Conservation (phyloP, 37 sponge, comb jelly and placozoan genomes). For the Cliona cf. orientalis region DNA sequence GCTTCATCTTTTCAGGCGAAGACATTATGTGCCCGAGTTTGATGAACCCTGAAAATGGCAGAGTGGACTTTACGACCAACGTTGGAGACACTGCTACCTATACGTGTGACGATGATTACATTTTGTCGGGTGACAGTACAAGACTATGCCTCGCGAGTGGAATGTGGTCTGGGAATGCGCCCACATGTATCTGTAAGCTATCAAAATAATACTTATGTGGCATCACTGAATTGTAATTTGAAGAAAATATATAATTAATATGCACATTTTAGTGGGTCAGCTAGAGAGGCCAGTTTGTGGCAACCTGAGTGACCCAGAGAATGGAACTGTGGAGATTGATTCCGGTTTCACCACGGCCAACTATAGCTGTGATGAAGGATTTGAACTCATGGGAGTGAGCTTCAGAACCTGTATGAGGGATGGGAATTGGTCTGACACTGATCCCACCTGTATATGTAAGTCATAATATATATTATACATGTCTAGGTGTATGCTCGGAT, state of each 20-base stretch:
- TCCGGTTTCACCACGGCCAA: neutral
- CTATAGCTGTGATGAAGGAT: slow-evolving; percentile 49
- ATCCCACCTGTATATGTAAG: slow-evolving; percentile 31
- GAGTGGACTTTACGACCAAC: slow-evolving; percentile 3
- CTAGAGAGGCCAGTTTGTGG: slow-evolving; percentile 35
- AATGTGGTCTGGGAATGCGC: slow-evolving; percentile 40
- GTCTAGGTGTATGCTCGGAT: too few relatives aligned
- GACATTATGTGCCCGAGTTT: slow-evolving; percentile 11
- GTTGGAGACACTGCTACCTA: slow-evolving; percentile 38
- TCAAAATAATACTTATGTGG: neutral
- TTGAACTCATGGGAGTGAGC: slow-evolving; percentile 15
- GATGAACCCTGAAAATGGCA: slow-evolving; percentile 35
- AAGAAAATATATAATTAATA: neutral
- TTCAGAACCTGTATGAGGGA: slow-evolving; percentile 29
- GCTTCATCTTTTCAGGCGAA: neutral
- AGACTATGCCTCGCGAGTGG: slow-evolving; percentile 52
- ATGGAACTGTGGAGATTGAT: slow-evolving; percentile 34
- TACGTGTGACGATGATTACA: slow-evolving; percentile 4
- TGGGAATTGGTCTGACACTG: slow-evolving; percentile 38
- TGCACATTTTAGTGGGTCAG: neutral
- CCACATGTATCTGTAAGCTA: slow-evolving; percentile 3
- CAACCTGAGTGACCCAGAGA: slow-evolving; percentile 10
- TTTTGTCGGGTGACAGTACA: slow-evolving; percentile 5
- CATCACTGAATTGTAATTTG: slow-evolving; percentile 2
- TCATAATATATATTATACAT: too few relatives aligned